phyloP scores from a whole-genome alignment of 1,140 invertebrate species.

The Papilio glaucus region DNA sequence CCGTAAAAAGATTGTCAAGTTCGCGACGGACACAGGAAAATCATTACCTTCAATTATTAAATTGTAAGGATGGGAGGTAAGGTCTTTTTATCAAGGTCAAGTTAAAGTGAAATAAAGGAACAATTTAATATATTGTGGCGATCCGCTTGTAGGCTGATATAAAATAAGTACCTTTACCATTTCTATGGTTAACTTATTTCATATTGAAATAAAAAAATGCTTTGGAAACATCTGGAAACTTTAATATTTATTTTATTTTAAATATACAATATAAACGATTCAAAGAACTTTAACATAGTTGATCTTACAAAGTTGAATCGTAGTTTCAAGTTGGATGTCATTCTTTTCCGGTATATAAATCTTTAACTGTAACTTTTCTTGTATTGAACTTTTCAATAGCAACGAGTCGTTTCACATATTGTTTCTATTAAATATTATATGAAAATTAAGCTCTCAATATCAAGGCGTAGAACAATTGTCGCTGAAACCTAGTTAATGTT shows the following conservation, averaged over 20 bases:
- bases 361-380: neutral
- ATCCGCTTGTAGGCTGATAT: no score
- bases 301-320: constrained; percentile 23
- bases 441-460: neutral
- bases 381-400: neutral
- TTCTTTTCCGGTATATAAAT: constrained; percentile 19
- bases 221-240: constrained; percentile 15
- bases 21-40: no score
- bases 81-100: no score
- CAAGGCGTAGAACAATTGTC: neutral
- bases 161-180: no score
- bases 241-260: constrained; percentile 24
- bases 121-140: no score
- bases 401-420: neutral
- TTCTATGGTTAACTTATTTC: neutral
- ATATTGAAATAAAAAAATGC: neutral
- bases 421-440: neutral
- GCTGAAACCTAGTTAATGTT: no score
- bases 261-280: constrained; percentile 29
- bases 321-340: neutral
- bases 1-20: no score
- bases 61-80: no score
- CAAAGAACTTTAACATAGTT: neutral
- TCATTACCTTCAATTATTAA: no score
- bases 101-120: no score